These are phyloP conservation scores for Natator depressus DNA, from an alignment of 2,113 vertebrate genomes.

Conservation along the genomic window DNA sequence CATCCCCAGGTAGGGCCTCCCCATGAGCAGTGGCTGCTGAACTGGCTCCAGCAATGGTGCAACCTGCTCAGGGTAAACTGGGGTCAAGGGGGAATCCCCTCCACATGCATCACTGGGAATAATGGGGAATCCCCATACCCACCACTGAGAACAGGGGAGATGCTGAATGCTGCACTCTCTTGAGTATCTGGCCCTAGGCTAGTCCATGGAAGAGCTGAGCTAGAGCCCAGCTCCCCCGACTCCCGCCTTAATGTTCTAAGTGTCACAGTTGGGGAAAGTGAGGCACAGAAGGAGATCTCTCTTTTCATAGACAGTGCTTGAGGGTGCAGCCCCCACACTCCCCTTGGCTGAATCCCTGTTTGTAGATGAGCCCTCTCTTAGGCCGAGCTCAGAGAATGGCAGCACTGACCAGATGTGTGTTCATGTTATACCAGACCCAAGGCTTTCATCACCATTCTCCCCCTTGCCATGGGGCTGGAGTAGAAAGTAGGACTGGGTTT, in stretches of 20 bases:
- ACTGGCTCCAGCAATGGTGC: background rate
- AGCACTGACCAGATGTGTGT: background rate
- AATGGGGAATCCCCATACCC: background rate
- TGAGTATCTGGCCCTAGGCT: background rate
- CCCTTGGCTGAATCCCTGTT: background rate
- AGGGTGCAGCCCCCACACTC: background rate
- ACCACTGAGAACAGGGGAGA: background rate
- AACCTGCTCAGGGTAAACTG: background rate
- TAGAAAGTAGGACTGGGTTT: background rate
- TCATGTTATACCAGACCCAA: background rate
- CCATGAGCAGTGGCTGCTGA: background rate
- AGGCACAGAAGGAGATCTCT: background rate
- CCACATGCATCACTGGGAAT: background rate
- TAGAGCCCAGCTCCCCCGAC: background rate
- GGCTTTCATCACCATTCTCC: fast-evolving
- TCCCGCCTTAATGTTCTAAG: background rate
- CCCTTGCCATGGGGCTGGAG: fast-evolving
- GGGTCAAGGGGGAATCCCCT: background rate
- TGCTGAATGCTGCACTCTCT: no score
- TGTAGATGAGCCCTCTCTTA: background rate
- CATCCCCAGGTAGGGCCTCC: background rate
- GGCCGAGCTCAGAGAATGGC: fast-evolving
- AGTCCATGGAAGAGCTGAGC: background rate
- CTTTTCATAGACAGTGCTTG: background rate
- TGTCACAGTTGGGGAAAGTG: background rate